phyloP scores from a whole-genome alignment of 2,113 vertebrate genomes.

The Myxocyprinus asiaticus region DNA sequence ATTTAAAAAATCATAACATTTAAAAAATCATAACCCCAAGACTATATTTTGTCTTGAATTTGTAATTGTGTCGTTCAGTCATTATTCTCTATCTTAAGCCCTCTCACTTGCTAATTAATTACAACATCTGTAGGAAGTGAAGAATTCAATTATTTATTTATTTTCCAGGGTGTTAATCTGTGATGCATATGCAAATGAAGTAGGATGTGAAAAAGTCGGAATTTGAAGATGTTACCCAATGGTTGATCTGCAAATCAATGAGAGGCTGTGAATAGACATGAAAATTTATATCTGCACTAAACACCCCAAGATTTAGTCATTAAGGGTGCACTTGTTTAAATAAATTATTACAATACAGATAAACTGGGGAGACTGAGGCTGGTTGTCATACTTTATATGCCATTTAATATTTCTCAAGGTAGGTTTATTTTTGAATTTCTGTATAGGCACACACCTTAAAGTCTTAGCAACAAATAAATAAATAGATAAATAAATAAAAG shows the following conservation, averaged over 20 bases:
- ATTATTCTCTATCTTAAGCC: not conserved
- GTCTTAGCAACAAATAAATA: too few species aligned
- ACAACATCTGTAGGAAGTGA: conserved; percentile 17
- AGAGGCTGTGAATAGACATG: not conserved
- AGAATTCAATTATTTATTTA: too few species aligned
- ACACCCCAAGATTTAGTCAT: not conserved
- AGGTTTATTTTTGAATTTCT: too few species aligned
- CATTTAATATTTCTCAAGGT: too few species aligned
- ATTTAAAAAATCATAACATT: too few species aligned
- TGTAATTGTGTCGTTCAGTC: not conserved
- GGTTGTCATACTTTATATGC: too few species aligned
- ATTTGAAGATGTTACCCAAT: conserved; percentile 3
- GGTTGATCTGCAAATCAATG: conserved; percentile 6
- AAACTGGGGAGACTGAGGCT: too few species aligned
- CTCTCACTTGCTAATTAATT: conserved; percentile 12
- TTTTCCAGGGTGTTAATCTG: conserved; percentile 13
- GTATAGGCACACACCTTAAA: too few species aligned
- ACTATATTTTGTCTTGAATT: too few species aligned
- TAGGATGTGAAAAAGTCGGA: not conserved
- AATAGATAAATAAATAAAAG: too few species aligned
- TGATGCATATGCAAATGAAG: not conserved
- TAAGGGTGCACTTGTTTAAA: not conserved
- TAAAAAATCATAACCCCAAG: too few species aligned
- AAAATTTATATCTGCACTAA: not conserved
- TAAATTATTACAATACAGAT: too few species aligned